Evolutionary conservation across 2,797 vertebrate genomes (phyloP).

Genomic region (Anas acuta): DNA sequence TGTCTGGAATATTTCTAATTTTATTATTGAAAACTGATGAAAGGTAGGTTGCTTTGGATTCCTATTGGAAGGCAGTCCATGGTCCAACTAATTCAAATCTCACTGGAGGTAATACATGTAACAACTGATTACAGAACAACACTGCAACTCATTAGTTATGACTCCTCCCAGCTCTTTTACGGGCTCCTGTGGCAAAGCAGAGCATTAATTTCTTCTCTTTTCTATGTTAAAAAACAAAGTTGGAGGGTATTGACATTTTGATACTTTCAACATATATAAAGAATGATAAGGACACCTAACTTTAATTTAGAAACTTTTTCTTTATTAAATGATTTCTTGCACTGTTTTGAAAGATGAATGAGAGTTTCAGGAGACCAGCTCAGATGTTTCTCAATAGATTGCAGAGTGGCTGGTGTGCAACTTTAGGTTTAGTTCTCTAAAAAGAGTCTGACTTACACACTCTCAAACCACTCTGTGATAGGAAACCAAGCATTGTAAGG

Average conservation of each 20-base stretch:
- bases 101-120: neutral
- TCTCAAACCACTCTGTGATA: neutral
- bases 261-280: neutral
- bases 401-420: neutral
- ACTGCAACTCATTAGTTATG: neutral
- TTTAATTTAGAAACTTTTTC: neutral
- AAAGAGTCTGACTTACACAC: rapidly evolving
- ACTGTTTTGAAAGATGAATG: neutral
- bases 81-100: neutral
- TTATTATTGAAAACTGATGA: neutral
- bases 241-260: neutral
- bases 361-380: neutral
- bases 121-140: neutral
- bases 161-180: neutral
- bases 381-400: neutral
- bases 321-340: neutral
- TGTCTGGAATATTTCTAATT: neutral
- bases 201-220: neutral
- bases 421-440: neutral
- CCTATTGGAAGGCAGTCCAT: neutral
- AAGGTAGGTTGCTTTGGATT: neutral
- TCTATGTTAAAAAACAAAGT: neutral
- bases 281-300: neutral
- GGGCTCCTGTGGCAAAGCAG: neutral
- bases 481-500: neutral